Evolutionary conservation across 2,888 invertebrate species (phyloP), one percentile per base, ranked within the genome.

Genomic region (Anthrax anthrax): DNA sequence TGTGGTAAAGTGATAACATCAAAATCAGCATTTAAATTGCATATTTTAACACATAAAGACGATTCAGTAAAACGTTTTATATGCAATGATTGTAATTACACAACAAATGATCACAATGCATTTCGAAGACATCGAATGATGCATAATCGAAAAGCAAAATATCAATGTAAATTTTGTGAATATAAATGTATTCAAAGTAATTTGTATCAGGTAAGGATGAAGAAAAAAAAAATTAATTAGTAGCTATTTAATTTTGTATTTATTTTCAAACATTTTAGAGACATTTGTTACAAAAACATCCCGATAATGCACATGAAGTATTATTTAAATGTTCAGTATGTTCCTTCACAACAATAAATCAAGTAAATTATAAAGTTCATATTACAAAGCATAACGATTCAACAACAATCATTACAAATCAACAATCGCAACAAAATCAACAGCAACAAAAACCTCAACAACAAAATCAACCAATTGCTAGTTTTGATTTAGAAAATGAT

Each of bases 181-280:
- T 89, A 87, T 64, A 78, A 78, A 13, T 80, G 83, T 55, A 88
- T 90, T 54, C 85, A 87, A 63, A 84, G 86, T 46, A 81, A 80
- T 8, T 76, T 81, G 1, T 84, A 83, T 62, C 81, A 87, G 62
- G 72, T 65, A 48, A 46, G 36, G 39, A n/a, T 29, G 23, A 2
- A 2, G 23, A 27, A 27, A 27, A 27, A 23, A 23, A 27, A 27
- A 1, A 27, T n/a, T n/a, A n/a, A n/a, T n/a, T n/a, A n/a, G n/a
- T n/a, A n/a, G n/a, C n/a, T n/a, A n/a, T n/a, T n/a, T n/a, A n/a
- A n/a, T n/a, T n/a, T n/a, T n/a, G n/a, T n/a, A n/a, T n/a, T n/a
- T 32, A 12, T 32, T 32, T 32, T 9, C 12, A 27, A 27, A 27
- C 29, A n/a, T 56, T 56, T 18, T 36, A 67, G 57, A 71, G 77